Base-by-base conservation (phyloP, 1,140 invertebrate genomes). In the Drosophila quadrilineata region DNA sequence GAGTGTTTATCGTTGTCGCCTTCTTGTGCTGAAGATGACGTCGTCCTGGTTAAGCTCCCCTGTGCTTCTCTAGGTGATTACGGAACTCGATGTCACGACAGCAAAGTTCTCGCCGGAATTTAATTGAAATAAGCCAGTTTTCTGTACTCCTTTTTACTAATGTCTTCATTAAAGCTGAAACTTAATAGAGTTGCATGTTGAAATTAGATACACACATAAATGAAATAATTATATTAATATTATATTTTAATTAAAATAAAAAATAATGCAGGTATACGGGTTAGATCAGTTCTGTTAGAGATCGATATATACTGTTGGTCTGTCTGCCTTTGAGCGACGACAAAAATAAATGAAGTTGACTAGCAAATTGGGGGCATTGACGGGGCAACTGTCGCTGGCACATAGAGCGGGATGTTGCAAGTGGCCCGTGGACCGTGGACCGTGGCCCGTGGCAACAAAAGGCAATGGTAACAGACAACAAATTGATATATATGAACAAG, bases 401-500 rank as follows among this genome's bases (percentile, higher is more conserved):
- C 40, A 69, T 36, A 33, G 53, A 58, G 12, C 26, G 12, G 6
- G n/a, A 52, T 2, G 33, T 17, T 26, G 28, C 45, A 54, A 24
- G 26, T 41, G 28, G 17, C 33, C n/a, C n/a, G n/a, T n/a, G n/a
- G n/a, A n/a, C n/a, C n/a, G n/a, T n/a, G n/a, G n/a, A n/a, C n/a
- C n/a, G n/a, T n/a, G n/a, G n/a, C n/a, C n/a, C n/a, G n/a, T n/a
- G 58, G 41, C 53, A 65, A 65, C 43, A 56, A 68, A 33, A 24
- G 31, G 29, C 69, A 65, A 45, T 65, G 73, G 19, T 38, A 65
- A 31, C 50, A 74, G 49, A 84, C 77, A 82, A 82, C 77, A 82
- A 82, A 82, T 82, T 82, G 77, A 82, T 82, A 84, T 82, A 82
- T 82, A 76, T 80, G 76, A 60, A 60, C 54, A 68, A 84, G 73